Conservation (phyloP, 2,113 vertebrate species). For the Piliocolobus tephrosceles region DNA sequence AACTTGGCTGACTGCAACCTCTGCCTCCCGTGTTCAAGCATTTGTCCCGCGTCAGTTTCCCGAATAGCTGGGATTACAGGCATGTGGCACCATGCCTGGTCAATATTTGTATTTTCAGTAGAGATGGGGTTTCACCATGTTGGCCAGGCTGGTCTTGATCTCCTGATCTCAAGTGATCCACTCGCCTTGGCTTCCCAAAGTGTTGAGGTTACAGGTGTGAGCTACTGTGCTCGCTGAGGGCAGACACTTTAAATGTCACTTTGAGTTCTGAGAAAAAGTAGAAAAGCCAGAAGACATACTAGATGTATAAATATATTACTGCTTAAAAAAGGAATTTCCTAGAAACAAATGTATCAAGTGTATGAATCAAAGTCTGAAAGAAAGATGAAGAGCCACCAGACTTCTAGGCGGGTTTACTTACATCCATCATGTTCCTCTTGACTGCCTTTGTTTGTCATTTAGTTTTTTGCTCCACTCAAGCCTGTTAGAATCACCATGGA, state of each 20-base stretch:
- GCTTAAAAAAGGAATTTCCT: background rate
- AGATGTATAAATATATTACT: background rate
- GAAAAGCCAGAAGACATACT: background rate
- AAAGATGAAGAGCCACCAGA: background rate
- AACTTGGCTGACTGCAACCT: background rate
- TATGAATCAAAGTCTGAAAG: background rate
- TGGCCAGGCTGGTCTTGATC: background rate
- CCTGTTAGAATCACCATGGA: constrained; percentile 90
- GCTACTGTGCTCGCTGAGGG: background rate
- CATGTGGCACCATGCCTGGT: background rate
- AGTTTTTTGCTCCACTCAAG: constrained; percentile 93
- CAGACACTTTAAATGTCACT: background rate
- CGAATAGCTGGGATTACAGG: background rate
- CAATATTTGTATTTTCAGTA: background rate
- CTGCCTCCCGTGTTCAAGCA: background rate
- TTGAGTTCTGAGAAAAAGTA: background rate
- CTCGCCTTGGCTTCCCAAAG: background rate
- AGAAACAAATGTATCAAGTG: background rate
- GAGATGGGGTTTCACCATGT: background rate
- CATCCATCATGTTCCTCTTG: background rate
- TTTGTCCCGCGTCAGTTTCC: background rate
- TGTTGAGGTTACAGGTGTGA: background rate
- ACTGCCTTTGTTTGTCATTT: background rate
- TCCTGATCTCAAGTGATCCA: background rate
- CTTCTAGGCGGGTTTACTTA: background rate